Evolutionary conservation across 2,113 vertebrate species (phyloP).

Genomic region (Lagenorhynchus albirostris): DNA sequence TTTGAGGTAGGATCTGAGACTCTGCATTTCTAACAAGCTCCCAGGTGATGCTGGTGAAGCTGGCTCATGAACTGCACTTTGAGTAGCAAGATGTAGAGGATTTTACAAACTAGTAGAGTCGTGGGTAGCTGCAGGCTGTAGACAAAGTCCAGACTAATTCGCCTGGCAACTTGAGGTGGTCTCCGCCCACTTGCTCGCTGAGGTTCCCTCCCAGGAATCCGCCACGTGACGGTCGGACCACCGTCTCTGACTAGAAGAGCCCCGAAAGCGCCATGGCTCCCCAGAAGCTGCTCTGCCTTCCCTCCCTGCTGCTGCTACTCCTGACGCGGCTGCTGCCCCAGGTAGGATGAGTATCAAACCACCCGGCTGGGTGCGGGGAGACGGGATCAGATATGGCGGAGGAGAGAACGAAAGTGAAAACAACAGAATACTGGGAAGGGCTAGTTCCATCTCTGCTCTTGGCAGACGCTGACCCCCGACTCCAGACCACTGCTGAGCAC

Average conservation of each 20-base stretch:
- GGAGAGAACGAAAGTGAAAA: neutral
- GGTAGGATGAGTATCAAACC: slow-evolving; percentile 25
- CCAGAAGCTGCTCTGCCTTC: slow-evolving; percentile 84
- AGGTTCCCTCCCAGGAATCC: slow-evolving; percentile 57
- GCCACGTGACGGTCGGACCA: slow-evolving; percentile 46
- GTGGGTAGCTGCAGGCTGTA: neutral
- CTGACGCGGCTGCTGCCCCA: slow-evolving; percentile 38
- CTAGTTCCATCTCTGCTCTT: neutral
- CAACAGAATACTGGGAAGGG: neutral
- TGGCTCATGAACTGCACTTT: neutral
- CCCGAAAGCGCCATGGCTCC: slow-evolving; percentile 93
- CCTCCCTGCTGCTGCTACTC: neutral
- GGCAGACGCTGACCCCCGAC: neutral
- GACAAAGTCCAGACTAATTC: neutral
- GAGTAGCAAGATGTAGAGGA: neutral
- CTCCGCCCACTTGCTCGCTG: slow-evolving; percentile 58
- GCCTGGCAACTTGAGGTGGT: slow-evolving; percentile 29
- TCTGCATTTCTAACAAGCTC: slow-evolving; percentile 10
- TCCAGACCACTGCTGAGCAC: neutral
- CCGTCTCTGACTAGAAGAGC: slow-evolving; percentile 83
- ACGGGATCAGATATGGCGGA: neutral
- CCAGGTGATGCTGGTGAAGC: neutral
- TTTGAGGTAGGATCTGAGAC: neutral
- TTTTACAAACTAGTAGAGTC: neutral
- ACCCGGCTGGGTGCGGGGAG: neutral